These are phyloP conservation scores for Falco rusticolus DNA, from an alignment of 2,797 vertebrate genomes.

Conservation along the genomic window DNA sequence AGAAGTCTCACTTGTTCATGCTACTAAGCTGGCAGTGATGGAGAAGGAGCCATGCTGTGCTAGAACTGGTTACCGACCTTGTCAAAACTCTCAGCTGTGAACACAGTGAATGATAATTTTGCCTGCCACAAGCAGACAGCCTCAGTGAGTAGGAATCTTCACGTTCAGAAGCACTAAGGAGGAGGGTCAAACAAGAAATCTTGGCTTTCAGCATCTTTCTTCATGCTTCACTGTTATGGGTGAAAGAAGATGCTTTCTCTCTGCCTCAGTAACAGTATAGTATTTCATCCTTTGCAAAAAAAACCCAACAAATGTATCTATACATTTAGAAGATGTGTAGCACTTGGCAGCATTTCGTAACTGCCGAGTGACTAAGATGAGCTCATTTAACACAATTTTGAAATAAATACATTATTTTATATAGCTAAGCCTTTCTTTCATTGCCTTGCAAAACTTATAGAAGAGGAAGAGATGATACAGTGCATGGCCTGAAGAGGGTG, in stretches of 20 bases:
- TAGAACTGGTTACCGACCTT: not conserved
- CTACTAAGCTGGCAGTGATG: not conserved
- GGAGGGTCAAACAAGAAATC: not conserved
- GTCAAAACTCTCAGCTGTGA: not conserved
- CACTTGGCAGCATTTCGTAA: slow-evolving; percentile 30
- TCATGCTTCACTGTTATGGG: not conserved
- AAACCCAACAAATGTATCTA: not conserved
- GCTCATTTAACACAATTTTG: slow-evolving; percentile 12
- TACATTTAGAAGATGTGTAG: not conserved
- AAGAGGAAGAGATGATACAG: not conserved
- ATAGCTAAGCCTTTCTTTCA: not conserved
- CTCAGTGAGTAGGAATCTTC: not conserved
- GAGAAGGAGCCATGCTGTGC: not conserved
- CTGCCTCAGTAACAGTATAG: not conserved
- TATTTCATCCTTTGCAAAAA: not conserved
- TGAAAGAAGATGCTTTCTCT: not conserved
- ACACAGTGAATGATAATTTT: not conserved
- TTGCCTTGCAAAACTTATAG: too few species aligned
- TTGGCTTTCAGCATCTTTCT: not conserved
- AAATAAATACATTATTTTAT: slow-evolving; percentile 11
- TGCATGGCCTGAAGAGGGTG: not conserved
- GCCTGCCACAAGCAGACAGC: not conserved
- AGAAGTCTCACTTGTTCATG: not conserved
- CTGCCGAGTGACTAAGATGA: slow-evolving; percentile 15
- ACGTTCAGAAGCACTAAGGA: not conserved